phyloP scores from a whole-genome alignment of 1,140 invertebrate genomes.

The Idris sp. region DNA sequence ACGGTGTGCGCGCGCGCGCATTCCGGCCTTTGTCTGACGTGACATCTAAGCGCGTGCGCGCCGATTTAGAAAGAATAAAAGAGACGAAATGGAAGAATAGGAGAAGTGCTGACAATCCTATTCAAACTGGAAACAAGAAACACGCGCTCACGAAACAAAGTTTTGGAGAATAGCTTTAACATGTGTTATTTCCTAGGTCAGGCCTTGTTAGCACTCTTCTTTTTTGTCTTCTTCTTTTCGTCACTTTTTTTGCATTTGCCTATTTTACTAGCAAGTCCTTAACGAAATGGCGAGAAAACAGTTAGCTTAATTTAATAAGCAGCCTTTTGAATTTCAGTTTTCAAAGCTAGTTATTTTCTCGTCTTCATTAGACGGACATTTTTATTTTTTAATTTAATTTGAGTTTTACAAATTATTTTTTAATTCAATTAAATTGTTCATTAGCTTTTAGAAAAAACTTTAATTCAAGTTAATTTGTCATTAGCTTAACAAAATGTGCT shows the following conservation, averaged over 20 bases:
- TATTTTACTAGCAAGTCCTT: conserved; percentile 47
- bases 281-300: no score
- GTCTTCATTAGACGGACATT: no score
- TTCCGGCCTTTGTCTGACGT: conserved; percentile 57
- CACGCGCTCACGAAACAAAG: conserved; percentile 62
- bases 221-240: conserved; percentile 25
- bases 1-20: conserved; percentile 35
- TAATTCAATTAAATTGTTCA: no score
- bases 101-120: conserved; percentile 60
- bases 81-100: conserved; percentile 55
- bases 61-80: conserved; percentile 62
- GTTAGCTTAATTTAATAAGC: conserved; percentile 38
- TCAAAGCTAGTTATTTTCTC: no score
- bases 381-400: no score
- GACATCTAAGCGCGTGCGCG: conserved; percentile 58
- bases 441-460: no score
- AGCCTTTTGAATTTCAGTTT: conserved; percentile 1
- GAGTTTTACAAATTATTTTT: no score
- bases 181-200: conserved; percentile 57
- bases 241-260: conserved; percentile 34
- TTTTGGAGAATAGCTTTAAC: conserved; percentile 52
- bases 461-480: no score
- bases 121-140: conserved; percentile 61
- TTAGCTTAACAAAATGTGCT: no score
- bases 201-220: conserved; percentile 51